A percentile compares a stretch with the other conserved stretches of the same genome.
Conservation (phyloP, 2,888 invertebrate species). For the Diachrysia chrysitis region DNA sequence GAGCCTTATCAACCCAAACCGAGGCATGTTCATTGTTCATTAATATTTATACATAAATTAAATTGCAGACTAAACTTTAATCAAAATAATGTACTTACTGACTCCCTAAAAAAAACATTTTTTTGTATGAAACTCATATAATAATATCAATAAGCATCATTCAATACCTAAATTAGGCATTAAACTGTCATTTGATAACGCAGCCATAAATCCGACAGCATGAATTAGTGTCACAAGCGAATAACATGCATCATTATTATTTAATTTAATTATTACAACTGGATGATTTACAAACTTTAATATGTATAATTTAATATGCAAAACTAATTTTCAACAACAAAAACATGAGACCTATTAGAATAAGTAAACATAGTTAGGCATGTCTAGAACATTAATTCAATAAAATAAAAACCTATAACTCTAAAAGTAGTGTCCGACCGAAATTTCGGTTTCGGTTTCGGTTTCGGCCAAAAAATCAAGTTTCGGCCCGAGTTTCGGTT, state of each 20-base stretch:
- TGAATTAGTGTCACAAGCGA: constrained; percentile 1
- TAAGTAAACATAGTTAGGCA: neutral
- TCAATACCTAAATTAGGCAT: neutral
- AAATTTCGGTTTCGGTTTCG: too few relatives aligned
- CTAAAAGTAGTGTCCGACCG: too few relatives aligned
- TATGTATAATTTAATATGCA: neutral
- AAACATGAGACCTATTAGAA: neutral
- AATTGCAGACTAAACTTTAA: neutral
- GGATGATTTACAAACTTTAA: neutral
- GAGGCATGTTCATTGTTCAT: constrained; percentile 17
- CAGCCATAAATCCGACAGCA: neutral
- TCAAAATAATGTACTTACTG: neutral
- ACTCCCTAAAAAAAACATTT: neutral
- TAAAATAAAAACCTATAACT: neutral
- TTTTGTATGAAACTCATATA: neutral
- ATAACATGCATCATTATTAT: neutral
- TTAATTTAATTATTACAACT: neutral
- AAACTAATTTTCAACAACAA: neutral
- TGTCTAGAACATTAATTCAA: neutral
- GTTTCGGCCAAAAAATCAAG: too few relatives aligned
- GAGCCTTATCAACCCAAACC: constrained; percentile 39
- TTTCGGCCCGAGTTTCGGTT: too few relatives aligned
- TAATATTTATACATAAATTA: constrained; percentile 6
- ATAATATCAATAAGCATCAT: neutral
- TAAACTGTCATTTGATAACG: neutral